Base-by-base conservation (phyloP, 2,797 vertebrate species). In the Sphenopsis melanotis region DNA sequence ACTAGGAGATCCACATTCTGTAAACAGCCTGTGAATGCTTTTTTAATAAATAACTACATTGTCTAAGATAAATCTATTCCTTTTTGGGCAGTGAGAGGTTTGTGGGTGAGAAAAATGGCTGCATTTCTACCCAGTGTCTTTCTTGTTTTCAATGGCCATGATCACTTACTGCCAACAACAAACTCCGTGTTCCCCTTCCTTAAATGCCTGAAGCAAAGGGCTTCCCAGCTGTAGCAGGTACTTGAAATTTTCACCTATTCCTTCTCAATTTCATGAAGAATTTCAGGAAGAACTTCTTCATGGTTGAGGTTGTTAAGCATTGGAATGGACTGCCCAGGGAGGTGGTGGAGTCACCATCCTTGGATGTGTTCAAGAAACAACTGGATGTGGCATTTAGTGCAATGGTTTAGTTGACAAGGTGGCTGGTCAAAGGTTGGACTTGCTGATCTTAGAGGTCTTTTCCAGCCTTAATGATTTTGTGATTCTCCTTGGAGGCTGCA, bases 31-130 rank as follows among this genome's bases (percentile, higher is more conserved):
- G 4, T 39, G 68, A 68, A 71, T 71, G 5, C 4, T 30, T 57
- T 44, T 36, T 6, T 0, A 37, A 60, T 44, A 13, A 44, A 46
- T 46, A 32, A 56, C 46, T 68, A 30, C 13, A 22, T 39, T 55
- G 8, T 47, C 53, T 56, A 1, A 46, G 42, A 56, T 36, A 22
- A 49, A 10, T 36, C 29, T 57, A 2, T 78, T 81, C 30, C 6
- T 60, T 68, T 64, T 56, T 5, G 6, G 12, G 30, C 9, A 15
- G 10, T 5, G 6, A 5, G 7, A 6, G 4, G 11, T 0, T 6
- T 42, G 6, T 56, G 12, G 27, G 37, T 12, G 42, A 37, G 19
- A 74, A 57, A 83, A 92, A 60, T 53, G 18, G 9, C 34, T 87
- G 15, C 32, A 30, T 82, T 87, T 87, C 32, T 71, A 52, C 21